Conservation (phyloP, 2,797 vertebrate species). For the Echeneis naucrates region DNA sequence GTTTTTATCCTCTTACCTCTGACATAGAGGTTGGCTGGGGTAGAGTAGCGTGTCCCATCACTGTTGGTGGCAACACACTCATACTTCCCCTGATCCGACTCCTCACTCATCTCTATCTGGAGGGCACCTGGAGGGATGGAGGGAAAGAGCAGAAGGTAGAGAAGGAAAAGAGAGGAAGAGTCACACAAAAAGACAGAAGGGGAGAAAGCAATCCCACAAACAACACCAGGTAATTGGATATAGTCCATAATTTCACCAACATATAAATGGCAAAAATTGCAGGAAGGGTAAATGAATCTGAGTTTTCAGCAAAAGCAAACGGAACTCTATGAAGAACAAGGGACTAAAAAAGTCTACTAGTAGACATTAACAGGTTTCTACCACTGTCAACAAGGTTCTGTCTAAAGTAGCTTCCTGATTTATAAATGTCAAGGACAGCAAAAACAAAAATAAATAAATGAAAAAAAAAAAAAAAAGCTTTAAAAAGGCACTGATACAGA, state of each 20-base stretch:
- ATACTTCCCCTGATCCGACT: constrained; percentile 99
- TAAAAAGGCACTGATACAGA: constrained; percentile 86
- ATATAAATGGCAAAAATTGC: constrained; percentile 90
- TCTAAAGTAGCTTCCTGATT: constrained; percentile 75
- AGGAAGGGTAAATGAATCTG: constrained; percentile 87
- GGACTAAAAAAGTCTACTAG: constrained; percentile 63
- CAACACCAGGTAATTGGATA: constrained; percentile 30
- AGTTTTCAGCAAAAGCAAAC: constrained; percentile 84
- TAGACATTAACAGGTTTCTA: constrained; percentile 61
- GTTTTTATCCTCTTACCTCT: constrained; percentile 88
- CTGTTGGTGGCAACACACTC: constrained; percentile 99
- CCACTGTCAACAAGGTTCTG: constrained; percentile 55
- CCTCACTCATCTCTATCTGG: constrained; percentile 99
- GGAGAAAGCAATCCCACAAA: constrained; percentile 60
- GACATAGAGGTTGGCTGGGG: constrained; percentile 98
- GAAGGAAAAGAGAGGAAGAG: constrained; percentile 46
- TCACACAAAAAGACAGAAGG: constrained; percentile 59
- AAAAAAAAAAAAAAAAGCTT: no score
- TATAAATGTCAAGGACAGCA: constrained; percentile 83
- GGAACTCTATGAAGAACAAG: constrained; percentile 59
- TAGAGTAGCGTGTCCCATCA: constrained; percentile 98
- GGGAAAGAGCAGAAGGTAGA: constrained; percentile 70
- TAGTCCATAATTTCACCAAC: constrained; percentile 80
- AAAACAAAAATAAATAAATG: constrained; percentile 84
- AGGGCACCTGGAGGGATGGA: constrained; percentile 94